These are phyloP conservation scores for Calyptomena viridis DNA, from an alignment of 2,113 vertebrate genomes.

Conservation along the genomic window DNA sequence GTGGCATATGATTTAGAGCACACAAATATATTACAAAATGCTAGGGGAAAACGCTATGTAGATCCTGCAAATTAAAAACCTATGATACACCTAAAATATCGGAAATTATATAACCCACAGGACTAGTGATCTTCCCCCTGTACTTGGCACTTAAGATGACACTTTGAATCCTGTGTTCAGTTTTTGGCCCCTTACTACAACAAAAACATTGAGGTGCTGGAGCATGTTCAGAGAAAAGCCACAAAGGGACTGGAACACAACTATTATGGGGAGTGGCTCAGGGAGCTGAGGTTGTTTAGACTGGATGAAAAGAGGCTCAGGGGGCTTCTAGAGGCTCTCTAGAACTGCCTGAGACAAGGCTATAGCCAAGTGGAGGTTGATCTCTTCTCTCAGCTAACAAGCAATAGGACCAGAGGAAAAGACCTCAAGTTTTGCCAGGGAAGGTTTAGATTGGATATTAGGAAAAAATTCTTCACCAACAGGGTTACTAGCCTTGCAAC, in stretches of 20 bases:
- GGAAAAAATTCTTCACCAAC: neutral
- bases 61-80: neutral
- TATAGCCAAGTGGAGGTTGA: fast-evolving
- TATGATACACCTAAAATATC: neutral
- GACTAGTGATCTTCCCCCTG: neutral
- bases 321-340: no score
- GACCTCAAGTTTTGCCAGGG: neutral
- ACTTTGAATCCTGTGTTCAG: neutral
- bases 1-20: fast-evolving
- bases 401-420: neutral
- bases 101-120: neutral
- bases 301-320: neutral
- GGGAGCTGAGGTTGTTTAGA: neutral
- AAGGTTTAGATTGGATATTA: neutral
- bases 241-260: neutral
- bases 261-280: neutral
- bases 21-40: neutral
- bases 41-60: neutral
- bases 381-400: no score
- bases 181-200: neutral
- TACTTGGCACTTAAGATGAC: neutral
- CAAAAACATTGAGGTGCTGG: no score
- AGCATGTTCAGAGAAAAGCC: neutral
- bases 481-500: neutral
- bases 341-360: neutral